Evolutionary conservation across 2,113 vertebrate species (phyloP), one percentile per base, ranked within the genome.

Genomic region (Morphnarchus princeps): DNA sequence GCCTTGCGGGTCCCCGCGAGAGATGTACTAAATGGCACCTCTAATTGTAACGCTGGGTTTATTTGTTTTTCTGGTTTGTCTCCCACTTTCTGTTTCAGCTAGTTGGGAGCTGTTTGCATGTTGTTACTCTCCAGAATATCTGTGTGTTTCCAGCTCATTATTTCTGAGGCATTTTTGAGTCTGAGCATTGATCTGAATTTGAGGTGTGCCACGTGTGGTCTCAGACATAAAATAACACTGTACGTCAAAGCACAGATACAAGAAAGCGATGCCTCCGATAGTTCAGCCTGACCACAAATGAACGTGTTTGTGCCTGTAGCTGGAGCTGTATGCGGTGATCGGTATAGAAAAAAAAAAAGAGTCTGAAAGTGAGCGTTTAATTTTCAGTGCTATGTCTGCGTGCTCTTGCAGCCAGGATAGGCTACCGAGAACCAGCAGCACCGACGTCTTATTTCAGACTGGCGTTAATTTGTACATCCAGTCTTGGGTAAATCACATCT

Each of bases 111-210:
- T 92, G 80, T 71, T 95, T 89, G 80, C 87, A 59, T 6, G 2
- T 63, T 52, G 79, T 71, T 88, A 19, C 80, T 89, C 67, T 93
- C 71, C 57, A 52, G 92, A 88, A 91, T 71, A 59, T 65, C 71
- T 16, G 71, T 69, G 58, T 65, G 55, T 89, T 94, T 80, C 76
- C 88, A 92, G 86, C 92, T 96, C 83, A 17, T 97, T 92, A 95
- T 97, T 94, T 67, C 77, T 4, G 72, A 92, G 90, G 28, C 19
- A 0, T 71, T 80, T 72, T 54, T n/a, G 83, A 78, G 95, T 71
- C 21, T 25, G 76, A 83, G 88, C 86, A 50, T 94, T 71, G 95
- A 94, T 96, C 50, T 14, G 16, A 34, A 54, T 50, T 86, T 9
- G 76, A 78, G 95, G 86, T 87, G 95, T 80, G 91, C 91, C 7